Evolutionary conservation across 2,797 vertebrate species (phyloP).

Genomic region (Falco concolor): DNA sequence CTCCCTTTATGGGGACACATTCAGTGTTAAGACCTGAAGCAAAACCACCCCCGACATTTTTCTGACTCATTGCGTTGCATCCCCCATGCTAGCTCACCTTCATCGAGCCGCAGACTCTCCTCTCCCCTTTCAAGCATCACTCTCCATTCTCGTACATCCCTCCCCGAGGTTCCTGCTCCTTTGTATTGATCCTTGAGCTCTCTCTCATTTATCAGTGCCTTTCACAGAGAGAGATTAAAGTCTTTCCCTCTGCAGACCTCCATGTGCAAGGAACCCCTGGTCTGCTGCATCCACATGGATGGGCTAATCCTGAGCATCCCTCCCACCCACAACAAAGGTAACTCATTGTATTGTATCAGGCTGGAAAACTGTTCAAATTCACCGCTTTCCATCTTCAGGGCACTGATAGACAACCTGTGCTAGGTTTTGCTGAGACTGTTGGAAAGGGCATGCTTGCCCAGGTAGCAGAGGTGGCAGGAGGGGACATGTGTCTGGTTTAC

Average conservation of each 20-base stretch:
- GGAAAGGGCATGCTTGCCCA: not conserved
- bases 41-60: not conserved
- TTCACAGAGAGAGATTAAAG: not conserved
- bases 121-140: not conserved
- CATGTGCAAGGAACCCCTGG: not conserved
- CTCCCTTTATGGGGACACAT: not conserved
- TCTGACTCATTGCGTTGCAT: not conserved
- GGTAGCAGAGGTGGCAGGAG: not conserved
- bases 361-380: not conserved
- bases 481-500: not conserved
- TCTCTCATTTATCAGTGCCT: not conserved
- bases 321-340: not conserved
- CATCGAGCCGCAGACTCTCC: not conserved
- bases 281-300: rapidly evolving
- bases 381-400: not conserved
- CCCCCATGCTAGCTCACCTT: not conserved
- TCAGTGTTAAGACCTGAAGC: not conserved
- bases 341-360: not conserved
- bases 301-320: not conserved
- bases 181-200: not conserved
- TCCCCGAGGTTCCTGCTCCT: not conserved
- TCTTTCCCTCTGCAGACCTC: not conserved
- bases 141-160: not conserved
- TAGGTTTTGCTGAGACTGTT: not conserved
- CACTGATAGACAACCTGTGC: not conserved